Base-by-base conservation (phyloP, 2,888 invertebrate species). In the Clanis bilineata region DNA sequence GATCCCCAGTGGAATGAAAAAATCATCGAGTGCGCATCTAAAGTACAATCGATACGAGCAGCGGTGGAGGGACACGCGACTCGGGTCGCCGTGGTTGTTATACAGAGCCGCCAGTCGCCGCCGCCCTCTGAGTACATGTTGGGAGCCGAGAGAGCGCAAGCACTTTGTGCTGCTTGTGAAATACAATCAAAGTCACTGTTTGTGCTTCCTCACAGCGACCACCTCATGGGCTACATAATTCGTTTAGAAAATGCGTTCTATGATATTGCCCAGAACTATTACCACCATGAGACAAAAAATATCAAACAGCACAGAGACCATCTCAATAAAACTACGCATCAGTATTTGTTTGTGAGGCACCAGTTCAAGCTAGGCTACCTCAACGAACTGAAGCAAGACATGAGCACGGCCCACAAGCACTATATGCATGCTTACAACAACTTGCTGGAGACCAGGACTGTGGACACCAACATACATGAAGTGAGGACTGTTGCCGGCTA, bases 351-450 rank as follows among this genome's bases (percentile, higher is more conserved):
- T 92, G 98, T 99, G 25, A 93, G 99, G 36, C 99, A 99, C 90
- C 97, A 98, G 79, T 99, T 98, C 82, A 99, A 99, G 91, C 95
- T 99, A 83, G 99, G 97, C 0, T 99, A 98, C 89, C 94, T 98
- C 58, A 97, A 97, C 77, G 99, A 99, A 89, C 88, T 99, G 65
- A 96, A 97, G 73, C 98, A 98, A 81, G 99, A 99, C 80, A 93
- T 95, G 69, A 95, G 95, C 77, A 95, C 96, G 0, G 97, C 98
- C 12, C 95, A 97, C 72, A 97, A 96, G 94, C 96, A 97, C 81
- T 97, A 96, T 76, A 93, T 95, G 66, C 96, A 98, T 82, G 97
- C 98, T 0, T 99, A 99, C 84, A 96, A 96, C 64, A 96, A 97
- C 84, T 91, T 99, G 64, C 91, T 97, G 65, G 99, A 99, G 78